Base-by-base conservation (phyloP, 2,113 vertebrate species). In the Eolophus roseicapilla region DNA sequence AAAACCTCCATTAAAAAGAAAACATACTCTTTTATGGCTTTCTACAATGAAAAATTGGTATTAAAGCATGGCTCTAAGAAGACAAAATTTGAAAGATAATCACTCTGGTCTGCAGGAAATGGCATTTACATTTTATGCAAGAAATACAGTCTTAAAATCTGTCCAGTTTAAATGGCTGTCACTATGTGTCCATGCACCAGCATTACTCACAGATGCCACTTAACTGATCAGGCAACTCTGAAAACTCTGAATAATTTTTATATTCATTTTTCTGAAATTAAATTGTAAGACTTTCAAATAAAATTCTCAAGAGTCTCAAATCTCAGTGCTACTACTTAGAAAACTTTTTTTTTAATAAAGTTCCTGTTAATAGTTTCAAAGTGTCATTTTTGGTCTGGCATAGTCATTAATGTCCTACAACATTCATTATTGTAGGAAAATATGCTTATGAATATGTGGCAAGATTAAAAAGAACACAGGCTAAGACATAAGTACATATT, bases 1-100 rank as follows among this genome's bases (percentile, higher is more conserved):
- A 94, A 89, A 91, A 62, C 46, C 39, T 91, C 85, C 82, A 88
- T 81, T 90, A 93, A 93, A 71, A 81, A 78, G 37, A 86, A 89
- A 82, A 49, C 3, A 5, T 46, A 43, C 29, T 82, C 71, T 74
- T 75, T 52, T 76, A 75, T 39, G 57, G 64, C 23, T 86, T 88
- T 74, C 73, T 90, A 62, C 46, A 35, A 27, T 64, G 75, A 68
- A 90, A 78, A 63, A 17, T 0, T 25, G 15, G 39, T 60, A 86
- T 79, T 93, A 68, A 44, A 91, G 33, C 9, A 62, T 3, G 4
- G 7, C 18, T 91, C 15, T 89, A 76, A 87, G 24, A 69, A 79
- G 69, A 92, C 92, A 93, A 76, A 18, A 6, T 4, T 25, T 29
- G 31, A 43, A 85, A 92, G 21, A 82, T 52, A 86, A 90, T 79